Conservation (phyloP, 2,797 vertebrate genomes). For the Phylloscopus collybita region DNA sequence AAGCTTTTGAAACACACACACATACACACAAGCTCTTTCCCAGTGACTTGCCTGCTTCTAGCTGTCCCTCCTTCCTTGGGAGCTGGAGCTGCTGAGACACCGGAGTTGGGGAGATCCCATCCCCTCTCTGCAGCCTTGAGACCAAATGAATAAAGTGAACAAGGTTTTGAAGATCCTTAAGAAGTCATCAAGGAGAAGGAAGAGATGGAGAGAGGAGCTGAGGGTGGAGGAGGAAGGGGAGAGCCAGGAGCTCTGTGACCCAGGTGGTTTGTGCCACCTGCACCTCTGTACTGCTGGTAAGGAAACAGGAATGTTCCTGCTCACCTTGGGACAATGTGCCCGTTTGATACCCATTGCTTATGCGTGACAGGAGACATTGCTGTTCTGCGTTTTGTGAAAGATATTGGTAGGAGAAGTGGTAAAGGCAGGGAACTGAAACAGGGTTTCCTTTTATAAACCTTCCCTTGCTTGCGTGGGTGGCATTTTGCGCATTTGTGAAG, state of each 20-base stretch:
- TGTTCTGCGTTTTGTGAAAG: background rate
- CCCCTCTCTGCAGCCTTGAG: background rate
- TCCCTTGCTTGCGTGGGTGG: background rate
- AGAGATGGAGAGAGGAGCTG: constrained; percentile 82
- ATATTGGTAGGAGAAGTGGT: background rate
- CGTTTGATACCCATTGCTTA: background rate
- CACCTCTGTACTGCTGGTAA: constrained; percentile 87
- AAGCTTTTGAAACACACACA: constrained; percentile 24
- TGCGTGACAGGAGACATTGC: background rate
- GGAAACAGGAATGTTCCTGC: constrained; percentile 30
- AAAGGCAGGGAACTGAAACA: background rate
- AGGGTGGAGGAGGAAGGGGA: constrained; percentile 81
- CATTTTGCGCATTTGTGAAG: background rate
- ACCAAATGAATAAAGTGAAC: constrained; percentile 82
- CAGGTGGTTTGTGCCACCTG: constrained; percentile 81
- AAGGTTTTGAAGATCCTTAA: constrained; percentile 86
- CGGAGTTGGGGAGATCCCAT: background rate
- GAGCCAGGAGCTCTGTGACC: constrained; percentile 83
- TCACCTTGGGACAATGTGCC: background rate
- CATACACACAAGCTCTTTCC: background rate
- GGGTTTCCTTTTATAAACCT: background rate
- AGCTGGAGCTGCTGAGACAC: constrained; percentile 26
- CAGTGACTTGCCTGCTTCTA: constrained; percentile 32
- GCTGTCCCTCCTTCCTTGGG: constrained; percentile 2
- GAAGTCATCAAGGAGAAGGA: constrained; percentile 85